A percentile compares a stretch with the other conserved stretches of the same genome.
Conservation (phyloP, 2,113 vertebrate genomes). For the Ophiodon elongatus region DNA sequence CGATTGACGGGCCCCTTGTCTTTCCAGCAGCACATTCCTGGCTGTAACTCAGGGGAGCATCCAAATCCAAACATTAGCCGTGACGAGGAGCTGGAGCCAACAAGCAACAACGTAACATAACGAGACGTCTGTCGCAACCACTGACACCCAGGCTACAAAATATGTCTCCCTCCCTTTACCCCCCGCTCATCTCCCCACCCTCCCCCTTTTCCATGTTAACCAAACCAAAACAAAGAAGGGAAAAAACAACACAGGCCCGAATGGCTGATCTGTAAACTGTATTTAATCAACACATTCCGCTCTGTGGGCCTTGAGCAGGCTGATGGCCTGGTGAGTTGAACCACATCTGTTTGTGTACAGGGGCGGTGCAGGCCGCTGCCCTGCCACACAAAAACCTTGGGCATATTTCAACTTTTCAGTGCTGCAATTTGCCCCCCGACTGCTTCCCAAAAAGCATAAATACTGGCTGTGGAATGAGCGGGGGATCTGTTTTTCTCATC, state of each 20-base stretch:
- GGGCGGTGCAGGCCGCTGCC: conserved; percentile 67
- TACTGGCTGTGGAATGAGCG: conserved; percentile 57
- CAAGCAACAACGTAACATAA: conserved; percentile 45
- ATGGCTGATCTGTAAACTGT: conserved; percentile 62
- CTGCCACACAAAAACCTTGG: conserved; percentile 75
- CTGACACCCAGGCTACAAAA: conserved; percentile 19
- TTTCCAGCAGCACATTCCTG: conserved; percentile 68
- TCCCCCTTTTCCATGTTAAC: conserved; percentile 37
- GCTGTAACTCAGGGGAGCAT: conserved; percentile 57
- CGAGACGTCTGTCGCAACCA: conserved; percentile 58
- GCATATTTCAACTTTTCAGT: conserved; percentile 72
- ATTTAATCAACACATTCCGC: conserved; percentile 77
- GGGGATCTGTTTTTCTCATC: conserved; percentile 78
- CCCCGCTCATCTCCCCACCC: not conserved
- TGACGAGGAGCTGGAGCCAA: conserved; percentile 55
- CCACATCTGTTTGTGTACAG: conserved; percentile 72
- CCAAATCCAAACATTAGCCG: conserved; percentile 56
- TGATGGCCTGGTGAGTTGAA: conserved; percentile 57
- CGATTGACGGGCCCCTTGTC: conserved; percentile 68
- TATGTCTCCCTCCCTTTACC: not conserved
- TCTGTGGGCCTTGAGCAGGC: conserved; percentile 45
- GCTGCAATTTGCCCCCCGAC: conserved; percentile 68
- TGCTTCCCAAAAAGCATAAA: conserved; percentile 72
- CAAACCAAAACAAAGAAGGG: conserved; percentile 65
- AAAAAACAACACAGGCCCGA: conserved; percentile 43